These are phyloP conservation scores for Xestoiulus laeticollis DNA, from an alignment of 2,888 invertebrate species.

Conservation along the genomic window DNA sequence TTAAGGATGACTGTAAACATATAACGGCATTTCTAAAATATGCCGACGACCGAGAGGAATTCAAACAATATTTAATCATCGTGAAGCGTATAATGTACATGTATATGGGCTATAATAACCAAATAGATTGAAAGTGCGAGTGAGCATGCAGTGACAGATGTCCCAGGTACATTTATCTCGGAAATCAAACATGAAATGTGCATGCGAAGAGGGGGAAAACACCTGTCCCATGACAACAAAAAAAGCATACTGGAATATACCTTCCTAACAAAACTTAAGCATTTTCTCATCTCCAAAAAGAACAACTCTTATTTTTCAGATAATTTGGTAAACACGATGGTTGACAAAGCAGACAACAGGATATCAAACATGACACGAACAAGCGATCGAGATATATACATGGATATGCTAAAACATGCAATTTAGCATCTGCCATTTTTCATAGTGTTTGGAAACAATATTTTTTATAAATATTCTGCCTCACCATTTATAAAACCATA, in stretches of 20 bases:
- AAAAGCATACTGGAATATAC: neutral
- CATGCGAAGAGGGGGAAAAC: conserved; percentile 17
- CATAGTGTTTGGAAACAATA: neutral
- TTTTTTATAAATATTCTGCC: neutral
- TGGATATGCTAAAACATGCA: neutral
- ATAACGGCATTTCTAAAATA: too few relatives aligned
- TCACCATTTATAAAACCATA: neutral
- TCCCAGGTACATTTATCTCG: conserved; percentile 3
- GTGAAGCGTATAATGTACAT: neutral
- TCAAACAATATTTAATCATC: too few relatives aligned
- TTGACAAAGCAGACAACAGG: neutral
- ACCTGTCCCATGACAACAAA: conserved; percentile 8
- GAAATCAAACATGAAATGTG: conserved; percentile 14
- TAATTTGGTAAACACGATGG: conserved; percentile 7
- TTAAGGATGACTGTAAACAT: too few relatives aligned
- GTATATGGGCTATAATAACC: neutral
- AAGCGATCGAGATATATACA: neutral
- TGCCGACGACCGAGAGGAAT: too few relatives aligned
- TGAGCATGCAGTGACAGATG: conserved; percentile 20
- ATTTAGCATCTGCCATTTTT: neutral
- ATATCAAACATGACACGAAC: neutral
- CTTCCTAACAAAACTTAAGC: neutral
- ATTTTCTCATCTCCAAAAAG: neutral
- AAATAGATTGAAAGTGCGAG: neutral
- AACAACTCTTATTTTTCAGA: neutral